These are phyloP conservation scores for Micronycteris hirsuta DNA, from an alignment of 2,113 vertebrate species.

Conservation along the genomic window DNA sequence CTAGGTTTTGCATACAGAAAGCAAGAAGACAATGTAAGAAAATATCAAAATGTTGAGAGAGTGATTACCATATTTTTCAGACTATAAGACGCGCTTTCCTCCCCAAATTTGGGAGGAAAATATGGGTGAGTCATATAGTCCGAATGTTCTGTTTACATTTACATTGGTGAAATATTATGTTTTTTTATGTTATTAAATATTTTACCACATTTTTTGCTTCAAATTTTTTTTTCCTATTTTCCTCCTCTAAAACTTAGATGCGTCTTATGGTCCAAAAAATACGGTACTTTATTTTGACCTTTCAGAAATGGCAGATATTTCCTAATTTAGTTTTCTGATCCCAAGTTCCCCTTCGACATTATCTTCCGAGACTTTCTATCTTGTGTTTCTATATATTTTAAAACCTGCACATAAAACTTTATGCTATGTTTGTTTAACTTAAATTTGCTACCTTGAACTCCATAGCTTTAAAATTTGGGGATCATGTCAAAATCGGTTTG, in stretches of 20 bases:
- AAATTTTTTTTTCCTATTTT: too few species aligned
- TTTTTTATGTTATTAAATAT: too few species aligned
- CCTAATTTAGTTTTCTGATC: constrained; percentile 1
- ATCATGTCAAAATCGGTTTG: neutral
- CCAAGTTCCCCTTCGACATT: neutral
- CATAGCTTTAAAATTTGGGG: neutral
- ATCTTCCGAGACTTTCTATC: neutral
- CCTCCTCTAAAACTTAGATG: too few species aligned
- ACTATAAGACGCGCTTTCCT: too few species aligned
- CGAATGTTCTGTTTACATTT: too few species aligned
- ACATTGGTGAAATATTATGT: too few species aligned
- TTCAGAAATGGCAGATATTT: neutral
- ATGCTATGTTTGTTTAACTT: neutral
- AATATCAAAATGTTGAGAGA: neutral
- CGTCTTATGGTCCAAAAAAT: too few species aligned
- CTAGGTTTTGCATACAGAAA: neutral
- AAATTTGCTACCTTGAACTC: neutral
- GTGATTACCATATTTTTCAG: neutral
- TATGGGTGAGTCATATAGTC: too few species aligned
- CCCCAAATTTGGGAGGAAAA: too few species aligned
- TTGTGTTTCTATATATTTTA: neutral
- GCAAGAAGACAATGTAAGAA: neutral
- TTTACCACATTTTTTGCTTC: too few species aligned
- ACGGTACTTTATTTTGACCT: neutral
- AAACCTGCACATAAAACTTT: neutral